phyloP scores from a whole-genome alignment of 2,113 vertebrate species.

The Tragelaphus imberbis region DNA sequence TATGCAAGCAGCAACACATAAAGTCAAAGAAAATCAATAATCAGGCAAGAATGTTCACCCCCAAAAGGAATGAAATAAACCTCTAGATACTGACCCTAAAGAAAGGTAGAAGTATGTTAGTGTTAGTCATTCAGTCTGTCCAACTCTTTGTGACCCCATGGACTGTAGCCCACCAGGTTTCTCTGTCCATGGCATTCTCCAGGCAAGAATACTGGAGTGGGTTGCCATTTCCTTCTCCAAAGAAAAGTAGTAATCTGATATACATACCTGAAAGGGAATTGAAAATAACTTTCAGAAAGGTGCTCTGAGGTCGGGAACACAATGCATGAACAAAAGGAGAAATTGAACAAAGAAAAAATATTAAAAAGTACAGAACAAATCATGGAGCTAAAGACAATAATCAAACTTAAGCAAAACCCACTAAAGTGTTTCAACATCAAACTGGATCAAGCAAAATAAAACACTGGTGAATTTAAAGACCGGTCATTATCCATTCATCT shows the following conservation, averaged over 20 bases:
- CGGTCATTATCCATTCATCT: neutral
- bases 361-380: neutral
- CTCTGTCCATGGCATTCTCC: neutral
- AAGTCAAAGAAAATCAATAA: neutral
- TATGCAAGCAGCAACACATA: neutral
- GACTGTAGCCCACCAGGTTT: neutral
- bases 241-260: neutral
- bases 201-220: neutral
- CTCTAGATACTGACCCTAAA: neutral
- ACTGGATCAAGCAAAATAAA: neutral
- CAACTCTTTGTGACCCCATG: neutral
- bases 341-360: neutral
- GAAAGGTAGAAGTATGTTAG: neutral
- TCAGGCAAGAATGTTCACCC: neutral
- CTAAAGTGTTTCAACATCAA: neutral
- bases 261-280: neutral
- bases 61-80: neutral
- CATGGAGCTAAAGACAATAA: neutral
- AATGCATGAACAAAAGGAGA: neutral
- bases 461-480: neutral
- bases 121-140: neutral
- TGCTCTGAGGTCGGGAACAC: neutral
- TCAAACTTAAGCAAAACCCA: neutral
- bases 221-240: neutral
- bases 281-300: neutral